Evolutionary conservation across 2,888 invertebrate genomes (phyloP), one percentile per base, ranked within the genome.

Genomic region (Gari tellinella): DNA sequence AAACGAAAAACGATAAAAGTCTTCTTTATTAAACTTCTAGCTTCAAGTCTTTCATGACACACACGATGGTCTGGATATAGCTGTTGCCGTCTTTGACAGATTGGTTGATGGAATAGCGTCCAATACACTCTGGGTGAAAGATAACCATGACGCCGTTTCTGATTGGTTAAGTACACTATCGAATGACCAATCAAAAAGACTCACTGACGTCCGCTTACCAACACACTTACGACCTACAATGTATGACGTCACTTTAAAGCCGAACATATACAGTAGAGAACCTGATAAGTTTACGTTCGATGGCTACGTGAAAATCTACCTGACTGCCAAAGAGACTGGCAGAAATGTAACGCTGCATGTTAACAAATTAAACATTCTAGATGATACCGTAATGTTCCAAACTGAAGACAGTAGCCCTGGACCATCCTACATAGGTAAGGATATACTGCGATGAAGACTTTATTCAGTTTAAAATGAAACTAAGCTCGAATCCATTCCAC

Each of bases 71-170:
- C 93, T 96, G 15, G 95, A 95, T 0, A 94, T 95, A 15, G 93
- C 95, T 0, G 94, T 94, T 63, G 92, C 96, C 75, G 95, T 96
- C 0, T 94, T 96, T 0, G 31, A 31, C 31, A 31, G 31, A 31
- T 4, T 31, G 0, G 91, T 97, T 7, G 97, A 97, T 88, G 94
- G 95, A 60, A 95, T 95, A 0, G 94, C 95, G 82, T 95, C 95
- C 0, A 97, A 97, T 89, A 95, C 96, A 0, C 94, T 94, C 79
- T 97, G 97, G 97, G 95, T 96, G 94, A 93, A 95, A 58, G 93
- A 93, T 57, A 96, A 97, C 92, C 95, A 95, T 88, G 93, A 94
- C 63, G 94, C 94, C 2, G 96, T 97, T 72, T 94, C 95, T 2
- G 92, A 94, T 43, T 97, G 97, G 97, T 92, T 97, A 5, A 55